phyloP scores from a whole-genome alignment of 2,113 vertebrate species.

The Axis porcinus region DNA sequence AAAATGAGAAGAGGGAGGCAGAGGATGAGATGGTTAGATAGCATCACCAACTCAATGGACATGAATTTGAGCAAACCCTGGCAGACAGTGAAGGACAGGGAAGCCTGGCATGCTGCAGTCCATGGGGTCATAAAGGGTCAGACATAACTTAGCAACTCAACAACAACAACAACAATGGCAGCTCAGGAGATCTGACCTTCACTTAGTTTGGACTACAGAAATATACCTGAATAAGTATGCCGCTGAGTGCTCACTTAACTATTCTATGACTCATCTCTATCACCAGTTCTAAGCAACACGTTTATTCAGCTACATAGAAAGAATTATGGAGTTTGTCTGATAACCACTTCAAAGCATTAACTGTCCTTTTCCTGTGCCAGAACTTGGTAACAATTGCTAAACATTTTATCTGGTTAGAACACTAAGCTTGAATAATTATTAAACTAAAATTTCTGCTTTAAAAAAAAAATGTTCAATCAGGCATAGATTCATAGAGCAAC shows the following conservation, averaged over 20 bases:
- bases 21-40: background rate
- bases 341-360: background rate
- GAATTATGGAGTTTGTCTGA: background rate
- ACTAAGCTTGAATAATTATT: conserved; percentile 2
- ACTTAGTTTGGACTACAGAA: background rate
- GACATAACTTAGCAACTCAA: background rate
- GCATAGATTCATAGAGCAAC: background rate
- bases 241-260: background rate
- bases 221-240: background rate
- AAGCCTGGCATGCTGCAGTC: background rate
- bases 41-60: background rate
- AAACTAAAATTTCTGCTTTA: background rate
- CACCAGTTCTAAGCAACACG: background rate
- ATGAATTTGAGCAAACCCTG: background rate
- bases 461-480: background rate
- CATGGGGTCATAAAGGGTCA: background rate
- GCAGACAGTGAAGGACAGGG: background rate
- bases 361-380: background rate
- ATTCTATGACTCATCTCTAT: background rate
- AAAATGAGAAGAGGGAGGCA: background rate
- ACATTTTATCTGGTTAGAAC: background rate
- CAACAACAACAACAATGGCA: background rate
- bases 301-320: background rate
- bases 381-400: background rate
- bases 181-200: background rate